Evolutionary conservation across 2,888 invertebrate genomes (phyloP), one percentile per base, ranked within the genome.

Genomic region (Laothoe populi): DNA sequence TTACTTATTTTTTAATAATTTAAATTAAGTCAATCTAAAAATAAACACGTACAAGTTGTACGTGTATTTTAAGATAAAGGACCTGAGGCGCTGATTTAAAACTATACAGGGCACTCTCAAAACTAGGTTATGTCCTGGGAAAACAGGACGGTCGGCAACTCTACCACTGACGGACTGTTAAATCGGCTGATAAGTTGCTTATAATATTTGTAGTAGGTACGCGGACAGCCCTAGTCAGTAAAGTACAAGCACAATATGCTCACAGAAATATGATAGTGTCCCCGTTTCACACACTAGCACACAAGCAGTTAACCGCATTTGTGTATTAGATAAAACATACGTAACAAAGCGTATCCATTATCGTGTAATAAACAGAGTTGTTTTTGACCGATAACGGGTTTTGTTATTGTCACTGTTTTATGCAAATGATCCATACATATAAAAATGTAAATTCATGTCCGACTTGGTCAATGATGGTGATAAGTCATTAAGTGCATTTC

Each of bases 331-430:
- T 53, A 35, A 53, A 53, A 19, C 31, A 35, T 53, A 53, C 35
- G 53, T 53, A 53, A 53, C 53, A 53, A 53, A 53, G 53, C 35
- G 5, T 53, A 53, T 19, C 19, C 8, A 53, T 16, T 53, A 31
- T 19, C 49, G 31, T 49, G 11, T 31, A 53, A 53, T 53, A 53
- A 53, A 53, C 53, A 53, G 53, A 10, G 53, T 53, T 53, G 53
- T 53, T 53, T 35, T 53, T 53, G 53, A 53, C 53, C 53, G 53
- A 53, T 53, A 53, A 53, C 53, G 31, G 11, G 4, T 53, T 31
- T 11, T 53, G 53, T 35, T 19, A 4, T 53, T 53, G 35, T 53
- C 53, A 21, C 31, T 19, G 4, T 19, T 53, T 35, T 19, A 19
- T 19, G 19, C 19, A 19, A 53, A 19, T 19, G 21, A 19, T 21